Base-by-base conservation (phyloP, 2,797 vertebrate genomes). In the Thamnophis elegans region DNA sequence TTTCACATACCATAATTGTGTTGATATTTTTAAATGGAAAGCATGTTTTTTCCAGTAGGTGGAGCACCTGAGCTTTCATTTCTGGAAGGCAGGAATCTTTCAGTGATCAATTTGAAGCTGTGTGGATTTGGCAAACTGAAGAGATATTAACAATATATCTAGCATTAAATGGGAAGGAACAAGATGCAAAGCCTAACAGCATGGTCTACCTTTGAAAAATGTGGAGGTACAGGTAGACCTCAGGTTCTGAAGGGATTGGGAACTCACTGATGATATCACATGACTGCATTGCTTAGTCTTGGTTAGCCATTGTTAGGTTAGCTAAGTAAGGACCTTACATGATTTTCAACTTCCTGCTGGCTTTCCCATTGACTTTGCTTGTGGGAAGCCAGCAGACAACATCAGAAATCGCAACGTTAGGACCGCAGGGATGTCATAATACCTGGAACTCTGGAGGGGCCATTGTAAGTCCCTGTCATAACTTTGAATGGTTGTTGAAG, bases 21-120 rank as follows among this genome's bases (percentile, higher is more conserved):
- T 25, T 68, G 36, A 5, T 56, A 26, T 82, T 87, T 47, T 56
- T 18, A 36, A 9, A 92, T 6, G 47, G 26, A 55, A 78, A 10
- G 59, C 36, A 56, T 4, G 25, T 0, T 89, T n/a, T 18, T 22
- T 87, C 95, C 94, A 22, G 94, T 96, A 97, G 96, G 16, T 94
- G 96, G 96, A 88, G 95, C 93, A 95, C 93, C 92, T 93, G 95
- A 89, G 58, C 94, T 92, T 85, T 10, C 32, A 28, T 92, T 32
- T 47, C 12, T 9, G 6, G 42, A n/a, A 32, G 28, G 28, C 11
- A 11, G 16, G 13, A 25, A 25, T 36, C 2, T 88, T 55, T 91
- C 68, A 82, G 11, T 65, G 86, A 55, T 51, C 65, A 56, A 47
- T 32, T 25, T 91, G 51, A 88, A 93, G 51, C 85, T 85, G n/a